Evolutionary conservation across 53 echinoderm and acorn worm genomes (phyloP), one percentile per base, ranked within the genome.

Genomic region (Mesocentrotus franciscanus): DNA sequence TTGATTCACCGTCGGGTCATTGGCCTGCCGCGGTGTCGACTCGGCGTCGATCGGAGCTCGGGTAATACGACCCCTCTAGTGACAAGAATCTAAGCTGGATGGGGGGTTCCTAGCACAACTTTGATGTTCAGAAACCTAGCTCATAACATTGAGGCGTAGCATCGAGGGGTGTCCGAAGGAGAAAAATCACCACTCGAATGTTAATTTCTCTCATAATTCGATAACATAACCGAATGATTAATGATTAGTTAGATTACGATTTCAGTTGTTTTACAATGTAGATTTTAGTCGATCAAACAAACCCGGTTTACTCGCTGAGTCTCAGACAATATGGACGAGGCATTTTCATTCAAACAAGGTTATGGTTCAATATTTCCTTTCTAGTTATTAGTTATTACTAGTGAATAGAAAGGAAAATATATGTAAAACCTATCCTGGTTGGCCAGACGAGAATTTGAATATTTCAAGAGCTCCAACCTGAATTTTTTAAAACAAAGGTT

Each of bases 1-100:
- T 57, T 91, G 64, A 35, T 90, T 91, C 87, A 57, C 87, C 87
- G 58, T 87, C 87, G 87, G 87, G 87, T 87, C 87, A 87, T 58
- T 87, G 87, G 87, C 87, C 87, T 87, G 87, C 27, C 87, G 87
- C 27, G 58, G 87, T 58, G 58, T n/a, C 87, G 87, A 17, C 87
- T 87, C 87, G 57, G 87, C 87, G 87, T 87, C 27, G 87, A 87
- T 87, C n/a, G n/a, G 58, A 58, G 87, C 58, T 87, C 56, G 87
- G 87, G 81, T 81, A 81, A 87, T 87, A 24, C 11, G 87, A 87
- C 56, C 87, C 87, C 87, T 87, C 87, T 12, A 87, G 87, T 87
- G 87, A 87, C 87, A 87, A 87, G 87, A 87, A 87, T 87, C 87
- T 87, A 87, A 87, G 84, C 84, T 84, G 84, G 84, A 84, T 84